Conservation (phyloP, 2,888 invertebrate genomes). For the Gari tellinella region DNA sequence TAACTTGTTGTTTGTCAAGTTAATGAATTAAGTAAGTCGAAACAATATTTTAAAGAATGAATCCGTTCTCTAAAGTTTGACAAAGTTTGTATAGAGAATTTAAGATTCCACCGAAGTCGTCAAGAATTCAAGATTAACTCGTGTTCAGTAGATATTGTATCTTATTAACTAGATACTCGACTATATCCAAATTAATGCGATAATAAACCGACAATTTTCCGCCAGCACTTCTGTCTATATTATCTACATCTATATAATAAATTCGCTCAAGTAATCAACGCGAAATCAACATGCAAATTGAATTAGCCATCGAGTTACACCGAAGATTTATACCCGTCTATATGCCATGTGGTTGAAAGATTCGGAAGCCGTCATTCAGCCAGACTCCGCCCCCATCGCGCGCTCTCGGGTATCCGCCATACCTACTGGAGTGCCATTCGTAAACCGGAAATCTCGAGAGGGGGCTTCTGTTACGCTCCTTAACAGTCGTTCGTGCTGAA, state of each 20-base stretch:
- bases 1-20: too few relatives aligned
- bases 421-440: too few relatives aligned
- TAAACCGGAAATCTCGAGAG: conserved; percentile 30
- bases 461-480: too few relatives aligned
- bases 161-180: conserved; percentile 6
- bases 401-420: neutral
- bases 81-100: too few relatives aligned
- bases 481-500: too few relatives aligned
- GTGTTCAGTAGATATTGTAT: too few relatives aligned
- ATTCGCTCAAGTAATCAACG: conserved; percentile 50
- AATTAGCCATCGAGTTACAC: conserved; percentile 51
- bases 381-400: conserved; percentile 43
- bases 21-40: too few relatives aligned
- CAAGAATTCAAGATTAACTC: too few relatives aligned
- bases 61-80: too few relatives aligned
- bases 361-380: neutral
- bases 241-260: conserved; percentile 36
- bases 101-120: too few relatives aligned
- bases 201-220: conserved; percentile 50
- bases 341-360: conserved; percentile 49
- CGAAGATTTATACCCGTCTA: conserved; percentile 47
- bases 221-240: conserved; percentile 11
- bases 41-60: too few relatives aligned
- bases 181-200: conserved; percentile 30
- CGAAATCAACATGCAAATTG: conserved; percentile 63